Percentiles rank a stretch among this genome's conserved stretches.
phyloP scores from a whole-genome alignment of 1,140 invertebrate genomes.

The Ceratina calcarata region DNA sequence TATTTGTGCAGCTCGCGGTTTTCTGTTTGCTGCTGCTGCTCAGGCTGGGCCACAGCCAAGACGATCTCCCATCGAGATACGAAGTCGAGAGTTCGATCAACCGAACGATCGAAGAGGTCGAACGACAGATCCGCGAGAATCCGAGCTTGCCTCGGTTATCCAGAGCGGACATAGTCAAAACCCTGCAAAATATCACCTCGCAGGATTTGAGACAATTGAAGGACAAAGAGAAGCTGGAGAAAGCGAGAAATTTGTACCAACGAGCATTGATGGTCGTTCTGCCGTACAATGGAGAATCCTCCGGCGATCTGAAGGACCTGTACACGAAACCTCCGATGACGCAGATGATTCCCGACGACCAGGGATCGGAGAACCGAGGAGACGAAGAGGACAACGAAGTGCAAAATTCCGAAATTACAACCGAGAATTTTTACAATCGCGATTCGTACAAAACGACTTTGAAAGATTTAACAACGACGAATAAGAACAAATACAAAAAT shows the following conservation, averaged over 20 bases:
- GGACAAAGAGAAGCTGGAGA: constrained; percentile 74
- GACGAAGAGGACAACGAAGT: constrained; percentile 1
- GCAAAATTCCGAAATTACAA: not conserved
- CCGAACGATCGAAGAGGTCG: constrained; percentile 83
- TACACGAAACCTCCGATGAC: constrained; percentile 82
- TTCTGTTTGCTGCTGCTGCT: constrained; percentile 69
- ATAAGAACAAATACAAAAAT: constrained; percentile 54
- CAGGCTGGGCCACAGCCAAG: constrained; percentile 59
- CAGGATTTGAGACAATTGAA: constrained; percentile 78
- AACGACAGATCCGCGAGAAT: constrained; percentile 81
- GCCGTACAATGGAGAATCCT: constrained; percentile 79
- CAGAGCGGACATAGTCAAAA: constrained; percentile 82
- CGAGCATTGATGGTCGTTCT: constrained; percentile 82
- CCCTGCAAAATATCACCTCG: constrained; percentile 82
- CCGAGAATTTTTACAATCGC: constrained; percentile 32
- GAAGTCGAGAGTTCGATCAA: constrained; percentile 79
- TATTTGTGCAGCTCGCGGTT: constrained; percentile 58
- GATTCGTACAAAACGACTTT: not conserved
- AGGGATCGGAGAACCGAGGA: constrained; percentile 21
- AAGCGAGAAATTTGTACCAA: constrained; percentile 79
- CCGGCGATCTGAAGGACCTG: constrained; percentile 79
- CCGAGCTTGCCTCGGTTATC: constrained; percentile 81
- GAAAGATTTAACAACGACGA: constrained; percentile 29
- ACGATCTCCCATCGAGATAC: constrained; percentile 62
- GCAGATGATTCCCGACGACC: constrained; percentile 74